These are phyloP conservation scores for Myopa testacea DNA, from an alignment of 2,888 invertebrate genomes.

Conservation along the genomic window DNA sequence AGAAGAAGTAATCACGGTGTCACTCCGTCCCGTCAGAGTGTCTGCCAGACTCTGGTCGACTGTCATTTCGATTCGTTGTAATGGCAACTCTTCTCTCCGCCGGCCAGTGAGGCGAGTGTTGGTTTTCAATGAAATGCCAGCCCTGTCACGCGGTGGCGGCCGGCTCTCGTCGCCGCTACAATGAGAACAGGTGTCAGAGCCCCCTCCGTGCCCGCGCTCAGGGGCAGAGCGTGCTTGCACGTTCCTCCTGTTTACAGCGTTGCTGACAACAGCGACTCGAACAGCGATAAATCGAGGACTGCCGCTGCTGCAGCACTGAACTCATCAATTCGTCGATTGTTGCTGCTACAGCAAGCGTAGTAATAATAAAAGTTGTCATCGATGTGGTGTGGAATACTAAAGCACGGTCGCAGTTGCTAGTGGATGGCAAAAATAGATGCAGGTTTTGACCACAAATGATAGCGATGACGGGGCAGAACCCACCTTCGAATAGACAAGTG, in stretches of 20 bases:
- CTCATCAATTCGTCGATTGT: constrained; percentile 34
- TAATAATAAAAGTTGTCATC: constrained; percentile 29
- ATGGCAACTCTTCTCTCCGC: background rate
- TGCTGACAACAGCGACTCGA: constrained; percentile 19
- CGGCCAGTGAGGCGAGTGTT: background rate
- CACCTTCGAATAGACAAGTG: background rate
- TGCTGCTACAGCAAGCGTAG: constrained; percentile 10
- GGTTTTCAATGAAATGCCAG: constrained; percentile 19
- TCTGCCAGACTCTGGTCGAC: background rate
- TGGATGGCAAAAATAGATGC: background rate
- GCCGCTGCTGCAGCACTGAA: constrained; percentile 13
- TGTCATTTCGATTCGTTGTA: constrained; percentile 10
- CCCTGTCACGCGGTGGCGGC: constrained; percentile 5
- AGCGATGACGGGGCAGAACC: background rate
- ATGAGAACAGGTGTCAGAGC: constrained; percentile 32
- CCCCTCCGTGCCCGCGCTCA: background rate
- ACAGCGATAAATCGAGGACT: background rate
- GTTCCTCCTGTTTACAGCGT: constrained; percentile 19
- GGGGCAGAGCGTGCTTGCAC: constrained; percentile 14
- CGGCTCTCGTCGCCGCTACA: constrained; percentile 5
- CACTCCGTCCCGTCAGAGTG: no score
- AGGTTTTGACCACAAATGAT: background rate
- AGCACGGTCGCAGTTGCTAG: background rate
- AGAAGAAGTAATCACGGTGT: no score
- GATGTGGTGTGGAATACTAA: constrained; percentile 26